Base-by-base conservation (phyloP, 2,888 invertebrate species). In the Sinopyrophorus schimmeli region DNA sequence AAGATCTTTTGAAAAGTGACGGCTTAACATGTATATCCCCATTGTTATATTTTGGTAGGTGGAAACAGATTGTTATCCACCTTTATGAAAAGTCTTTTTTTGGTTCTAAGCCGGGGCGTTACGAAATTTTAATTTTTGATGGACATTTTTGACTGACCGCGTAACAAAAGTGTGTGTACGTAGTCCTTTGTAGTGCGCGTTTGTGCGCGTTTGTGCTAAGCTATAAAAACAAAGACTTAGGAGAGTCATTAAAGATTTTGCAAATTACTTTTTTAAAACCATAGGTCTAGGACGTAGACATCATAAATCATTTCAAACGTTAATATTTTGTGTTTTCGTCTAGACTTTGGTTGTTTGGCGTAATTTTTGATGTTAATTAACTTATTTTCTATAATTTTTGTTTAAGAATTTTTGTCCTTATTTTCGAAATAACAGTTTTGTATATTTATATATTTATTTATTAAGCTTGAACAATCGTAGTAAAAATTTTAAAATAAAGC, bases 241-340 rank as follows among this genome's bases (percentile, higher is more conserved):
- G 46, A 40, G 37, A 39, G 40, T 50, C 50, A 41, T 46, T 50
- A 46, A 40, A 23, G 42, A 46, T 24, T 52, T 47, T 39, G 54
- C 54, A 55, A 54, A 57, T 54, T 57, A 44, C 34, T 38, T 57
- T 54, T 47, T 53, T 40, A 30, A 44, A 30, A 46, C 38, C 31
- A 41, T 41, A 53, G 54, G 58, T 57, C 55, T 55, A 56, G 59
- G 57, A 52, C 57, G 47, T 38, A 44, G 53, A 50, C 52, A 54
- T 59, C 54, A 51, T 59, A 59, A 59, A 58, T 59, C 59, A 58
- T 50, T 42, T 20, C 27, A 32, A 42, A 54, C 34, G 52, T 46
- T 39, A 52, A 58, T 54, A 49, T 51, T 47, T 47, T 50, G 46
- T 50, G 54, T 48, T 52, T 54, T 42, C 40, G 55, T 58, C 54